Base-by-base conservation (phyloP, 2,888 invertebrate species). In the Linnaemya tessellans region DNA sequence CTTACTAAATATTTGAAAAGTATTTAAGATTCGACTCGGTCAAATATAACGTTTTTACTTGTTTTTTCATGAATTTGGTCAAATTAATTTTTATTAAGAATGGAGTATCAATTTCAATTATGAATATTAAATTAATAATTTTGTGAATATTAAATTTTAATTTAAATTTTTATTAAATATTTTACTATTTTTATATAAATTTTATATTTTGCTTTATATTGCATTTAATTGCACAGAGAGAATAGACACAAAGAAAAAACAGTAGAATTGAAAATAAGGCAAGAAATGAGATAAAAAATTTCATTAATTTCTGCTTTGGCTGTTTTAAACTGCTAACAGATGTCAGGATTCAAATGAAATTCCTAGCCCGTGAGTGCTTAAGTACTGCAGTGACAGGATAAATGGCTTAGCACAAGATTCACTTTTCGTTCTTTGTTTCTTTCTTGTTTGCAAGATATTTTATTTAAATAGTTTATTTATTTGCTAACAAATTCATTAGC, bases 401-500 rank as follows among this genome's bases (percentile, higher is more conserved):
- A 82, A 79, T 79, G 65, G 65, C 51, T 35, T 1, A 38, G 18
- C 43, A 67, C 35, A 20, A 20, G 43, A 56, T 20, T 41, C 18
- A 15, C 35, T 38, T 38, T 22, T 46, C 41, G 5, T 30, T 64
- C 18, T 46, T 71, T n/a, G 49, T 49, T 10, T 35, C 13, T 20
- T 22, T 20, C n/a, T 49, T 35, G 30, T 13, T 38, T 11, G 15
- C 15, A 35, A 65, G 11, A 38, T 18, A 38, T 71, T 65, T 75
- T 22, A 41, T 30, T 67, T 38, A 46, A 83, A 84, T 74, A 64
- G 68, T 41, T 49, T 75, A 65, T 79, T 82, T 82, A 54, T 84
- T 84, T 78, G 85, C 20, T 46, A 75, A 75, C 70, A 74, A 70
- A 79, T 64, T 82, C 64, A 85, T 82, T 85, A 74, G 78, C 78